Conservation (phyloP, 2,888 invertebrate species). For the Chloroclystis v-ata region DNA sequence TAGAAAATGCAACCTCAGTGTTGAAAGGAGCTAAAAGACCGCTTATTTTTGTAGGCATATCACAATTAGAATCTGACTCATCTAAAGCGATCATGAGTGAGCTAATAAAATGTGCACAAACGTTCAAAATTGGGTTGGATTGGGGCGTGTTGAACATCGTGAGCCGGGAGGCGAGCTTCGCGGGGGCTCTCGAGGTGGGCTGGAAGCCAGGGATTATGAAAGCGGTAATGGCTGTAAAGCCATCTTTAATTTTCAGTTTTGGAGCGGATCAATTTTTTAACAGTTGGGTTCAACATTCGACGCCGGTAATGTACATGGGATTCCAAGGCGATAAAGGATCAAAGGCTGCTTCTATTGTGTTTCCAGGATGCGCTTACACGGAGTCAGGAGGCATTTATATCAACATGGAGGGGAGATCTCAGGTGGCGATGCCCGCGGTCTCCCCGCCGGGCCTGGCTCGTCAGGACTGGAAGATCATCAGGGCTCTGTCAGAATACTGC, state of each 20-base stretch:
- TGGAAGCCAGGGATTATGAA: conserved; percentile 85
- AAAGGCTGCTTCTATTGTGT: conserved; percentile 89
- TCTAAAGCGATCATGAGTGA: conserved; percentile 41
- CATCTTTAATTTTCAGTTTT: conserved; percentile 89
- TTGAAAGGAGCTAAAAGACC: conserved; percentile 49
- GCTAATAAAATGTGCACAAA: conserved; percentile 30
- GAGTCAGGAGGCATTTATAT: conserved; percentile 96
- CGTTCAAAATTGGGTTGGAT: conserved; percentile 23
- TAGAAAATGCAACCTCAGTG: conserved; percentile 28
- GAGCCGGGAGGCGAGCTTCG: conserved; percentile 93
- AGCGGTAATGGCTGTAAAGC: conserved; percentile 78
- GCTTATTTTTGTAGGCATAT: conserved; percentile 59
- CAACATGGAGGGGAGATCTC: conserved; percentile 97
- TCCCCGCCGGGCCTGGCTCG: conserved; percentile 95
- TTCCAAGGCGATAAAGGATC: conserved; percentile 98
- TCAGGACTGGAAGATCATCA: conserved; percentile 97
- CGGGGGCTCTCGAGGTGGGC: conserved; percentile 96
- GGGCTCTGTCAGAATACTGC: conserved; percentile 59
- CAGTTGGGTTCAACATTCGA: conserved; percentile 84
- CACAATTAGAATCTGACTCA: conserved; percentile 38
- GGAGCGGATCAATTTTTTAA: conserved; percentile 94
- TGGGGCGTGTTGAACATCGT: conserved; percentile 88
- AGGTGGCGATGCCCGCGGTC: conserved; percentile 91
- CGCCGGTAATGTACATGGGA: conserved; percentile 91
- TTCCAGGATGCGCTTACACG: conserved; percentile 98